Evolutionary conservation across 2,113 vertebrate genomes (phyloP), one percentile per base, ranked within the genome.

Genomic region (Pterocles orientalis): DNA sequence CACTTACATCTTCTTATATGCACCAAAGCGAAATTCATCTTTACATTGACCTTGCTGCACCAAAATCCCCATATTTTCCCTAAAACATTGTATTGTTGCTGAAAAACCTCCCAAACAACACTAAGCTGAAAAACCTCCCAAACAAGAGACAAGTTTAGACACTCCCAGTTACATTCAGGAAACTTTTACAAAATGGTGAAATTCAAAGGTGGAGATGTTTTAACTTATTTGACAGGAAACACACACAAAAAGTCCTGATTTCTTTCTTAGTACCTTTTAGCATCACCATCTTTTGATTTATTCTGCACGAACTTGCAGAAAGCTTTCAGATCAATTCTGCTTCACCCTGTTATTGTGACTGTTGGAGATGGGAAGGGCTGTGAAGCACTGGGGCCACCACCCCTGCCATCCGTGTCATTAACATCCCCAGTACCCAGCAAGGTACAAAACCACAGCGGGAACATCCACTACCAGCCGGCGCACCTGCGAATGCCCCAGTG

Each of bases 401-500:
- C 24, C 2, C 47, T 61, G 14, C 23, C 24, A 29, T n/a, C 18
- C 4, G 1, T 3, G 10, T 47, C 56, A 33, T 51, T 24, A 20
- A 15, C 34, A n/a, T 48, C 28, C 56, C n/a, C n/a, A 12, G 39
- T 25, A 51, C 28, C 36, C 87, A 85, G 51, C 47, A 62, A 61
- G 31, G 45, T 64, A 9, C 26, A 62, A 58, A 94, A 62, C 24
- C 4, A 0, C 23, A 57, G 18, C 1, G 8, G 31, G 62, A 88
- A 8, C 36, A 86, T n/a, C 31, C 24, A 18, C 24, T 26, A 8
- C 69, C 47, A 64, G 66, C 34, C 24, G 18, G 11, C 25, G 41
- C 21, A 34, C 3, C 58, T 10, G 13, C 0, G 0, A 56, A n/a
- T 8, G 23, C 48, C 48, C 58, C 1, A 1, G 24, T n/a, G 48